phyloP scores from a whole-genome alignment of 1,140 invertebrate genomes.

The Heliconius melpomene region DNA sequence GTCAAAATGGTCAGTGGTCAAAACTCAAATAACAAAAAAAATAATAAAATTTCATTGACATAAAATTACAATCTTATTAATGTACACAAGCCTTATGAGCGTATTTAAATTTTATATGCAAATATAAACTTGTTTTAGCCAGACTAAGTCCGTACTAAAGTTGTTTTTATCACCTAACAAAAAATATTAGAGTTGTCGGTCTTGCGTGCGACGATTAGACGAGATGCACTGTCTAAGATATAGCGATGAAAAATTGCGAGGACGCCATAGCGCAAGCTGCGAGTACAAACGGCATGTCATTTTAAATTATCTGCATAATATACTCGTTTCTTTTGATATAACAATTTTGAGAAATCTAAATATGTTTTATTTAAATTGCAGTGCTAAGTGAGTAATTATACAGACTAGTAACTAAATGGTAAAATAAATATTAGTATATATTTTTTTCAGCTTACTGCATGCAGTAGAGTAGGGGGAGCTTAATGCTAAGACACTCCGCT shows the following conservation, averaged over 20 bases:
- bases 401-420: neutral
- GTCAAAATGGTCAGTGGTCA: too few relatives aligned
- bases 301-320: constrained; percentile 4
- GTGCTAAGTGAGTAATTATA: neutral
- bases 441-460: neutral
- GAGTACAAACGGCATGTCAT: neutral
- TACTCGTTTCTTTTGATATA: neutral
- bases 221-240: constrained; percentile 33
- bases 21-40: neutral
- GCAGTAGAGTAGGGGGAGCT: too few relatives aligned
- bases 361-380: constrained; percentile 5
- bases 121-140: constrained; percentile 32
- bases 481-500: too few relatives aligned
- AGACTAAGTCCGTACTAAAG: constrained; percentile 18
- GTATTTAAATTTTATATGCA: constrained; percentile 27
- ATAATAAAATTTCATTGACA: neutral
- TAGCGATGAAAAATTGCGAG: constrained; percentile 22
- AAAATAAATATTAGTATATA: neutral
- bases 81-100: neutral
- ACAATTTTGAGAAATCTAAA: constrained; percentile 2
- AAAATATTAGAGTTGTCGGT: constrained; percentile 17
- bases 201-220: constrained; percentile 30
- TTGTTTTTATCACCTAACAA: constrained; percentile 23
- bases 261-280: constrained; percentile 19
- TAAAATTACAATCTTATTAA: neutral